phyloP scores from a whole-genome alignment of 2,113 vertebrate species.

The Suricata suricatta region DNA sequence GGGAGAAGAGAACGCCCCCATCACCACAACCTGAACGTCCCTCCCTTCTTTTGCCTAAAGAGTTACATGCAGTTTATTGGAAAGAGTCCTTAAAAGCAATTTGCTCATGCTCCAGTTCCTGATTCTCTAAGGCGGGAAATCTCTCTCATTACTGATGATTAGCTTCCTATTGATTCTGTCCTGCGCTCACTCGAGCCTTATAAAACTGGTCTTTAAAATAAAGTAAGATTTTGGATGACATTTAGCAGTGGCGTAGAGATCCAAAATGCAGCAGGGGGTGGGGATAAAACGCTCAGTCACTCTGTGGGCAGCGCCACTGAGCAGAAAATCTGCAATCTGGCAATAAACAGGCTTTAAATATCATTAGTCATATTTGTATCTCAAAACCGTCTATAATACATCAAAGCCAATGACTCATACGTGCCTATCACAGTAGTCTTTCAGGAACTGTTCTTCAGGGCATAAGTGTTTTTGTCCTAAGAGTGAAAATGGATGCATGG shows the following conservation, averaged over 20 bases:
- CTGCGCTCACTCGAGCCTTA: neutral
- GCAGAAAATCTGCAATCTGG: neutral
- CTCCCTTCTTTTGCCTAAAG: neutral
- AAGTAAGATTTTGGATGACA: neutral
- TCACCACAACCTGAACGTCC: neutral
- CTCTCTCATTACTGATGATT: neutral
- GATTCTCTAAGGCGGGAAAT: neutral
- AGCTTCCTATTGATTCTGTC: neutral
- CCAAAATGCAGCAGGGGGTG: neutral
- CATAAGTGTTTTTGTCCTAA: neutral
- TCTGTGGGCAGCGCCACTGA: neutral
- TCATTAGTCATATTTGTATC: neutral
- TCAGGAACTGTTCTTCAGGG: neutral
- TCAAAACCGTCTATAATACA: neutral
- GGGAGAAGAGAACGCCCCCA: neutral
- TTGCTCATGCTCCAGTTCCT: neutral
- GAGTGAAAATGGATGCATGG: neutral
- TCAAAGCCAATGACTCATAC: neutral
- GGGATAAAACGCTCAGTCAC: neutral
- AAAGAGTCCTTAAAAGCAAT: neutral
- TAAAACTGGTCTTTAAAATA: conserved; percentile 10
- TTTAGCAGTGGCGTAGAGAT: neutral
- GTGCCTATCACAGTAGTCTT: neutral
- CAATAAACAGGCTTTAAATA: neutral
- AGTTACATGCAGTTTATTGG: neutral